A percentile compares a stretch with the other conserved stretches of the same genome.
phyloP scores from a whole-genome alignment of 2,797 vertebrate genomes.

The Xiphorhynchus erythropygius region DNA sequence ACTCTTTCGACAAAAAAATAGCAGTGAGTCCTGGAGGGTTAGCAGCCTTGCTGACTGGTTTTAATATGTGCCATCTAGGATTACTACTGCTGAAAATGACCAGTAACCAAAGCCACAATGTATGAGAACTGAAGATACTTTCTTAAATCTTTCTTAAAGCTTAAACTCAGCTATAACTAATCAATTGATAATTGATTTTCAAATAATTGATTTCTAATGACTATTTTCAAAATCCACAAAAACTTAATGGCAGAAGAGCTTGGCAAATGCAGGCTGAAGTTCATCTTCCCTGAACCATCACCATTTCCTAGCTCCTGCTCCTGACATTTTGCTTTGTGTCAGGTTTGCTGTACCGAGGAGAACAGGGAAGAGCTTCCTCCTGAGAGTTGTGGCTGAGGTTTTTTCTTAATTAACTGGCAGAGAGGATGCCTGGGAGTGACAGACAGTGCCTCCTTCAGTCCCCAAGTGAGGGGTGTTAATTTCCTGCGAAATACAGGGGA shows the following conservation, averaged over 20 bases:
- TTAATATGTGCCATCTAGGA: not conserved
- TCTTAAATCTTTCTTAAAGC: not conserved
- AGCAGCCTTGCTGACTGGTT: not conserved
- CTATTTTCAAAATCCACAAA: constrained; percentile 20
- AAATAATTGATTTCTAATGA: not conserved
- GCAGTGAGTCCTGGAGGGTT: not conserved
- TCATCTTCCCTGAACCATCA: not conserved
- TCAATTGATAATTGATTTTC: not conserved
- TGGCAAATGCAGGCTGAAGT: not conserved
- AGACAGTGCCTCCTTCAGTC: constrained; percentile 54
- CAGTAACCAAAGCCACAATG: not conserved
- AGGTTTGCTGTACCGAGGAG: not conserved
- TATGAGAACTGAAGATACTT: not conserved
- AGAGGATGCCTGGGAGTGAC: constrained; percentile 35
- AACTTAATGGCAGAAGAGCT: not conserved
- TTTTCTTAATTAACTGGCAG: constrained; percentile 65
- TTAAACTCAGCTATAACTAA: constrained; percentile 6
- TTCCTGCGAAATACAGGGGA: constrained; percentile 31
- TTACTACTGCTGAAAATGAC: constrained; percentile 7
- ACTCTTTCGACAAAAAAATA: not conserved
- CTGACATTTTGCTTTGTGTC: constrained; percentile 40
- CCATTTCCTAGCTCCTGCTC: not conserved
- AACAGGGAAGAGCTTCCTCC: not conserved
- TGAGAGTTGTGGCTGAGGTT: constrained; percentile 37
- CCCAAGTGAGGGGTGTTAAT: constrained; percentile 49